Conservation (phyloP, 1,140 invertebrate species). For the Microplitis mediator region DNA sequence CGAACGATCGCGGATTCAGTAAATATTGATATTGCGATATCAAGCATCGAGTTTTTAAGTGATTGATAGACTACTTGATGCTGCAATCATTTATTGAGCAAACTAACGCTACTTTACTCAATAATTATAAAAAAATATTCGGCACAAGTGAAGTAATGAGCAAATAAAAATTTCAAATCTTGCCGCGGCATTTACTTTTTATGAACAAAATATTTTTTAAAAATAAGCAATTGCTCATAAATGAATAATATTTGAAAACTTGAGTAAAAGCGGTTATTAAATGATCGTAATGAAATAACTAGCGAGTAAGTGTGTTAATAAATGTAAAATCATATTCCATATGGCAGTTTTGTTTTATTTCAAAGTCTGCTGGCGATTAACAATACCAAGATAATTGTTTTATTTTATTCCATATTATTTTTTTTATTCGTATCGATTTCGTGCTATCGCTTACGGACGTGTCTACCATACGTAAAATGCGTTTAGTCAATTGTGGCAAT, state of each 20-base stretch:
- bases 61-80: conserved; percentile 3
- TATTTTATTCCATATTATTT: background rate
- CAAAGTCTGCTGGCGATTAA: background rate
- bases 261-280: too few species aligned
- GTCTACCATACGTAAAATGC: conserved; percentile 1
- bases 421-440: background rate
- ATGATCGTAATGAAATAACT: too few species aligned
- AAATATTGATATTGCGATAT: conserved; percentile 3
- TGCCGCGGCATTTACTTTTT: too few species aligned
- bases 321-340: background rate
- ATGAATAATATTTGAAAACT: too few species aligned
- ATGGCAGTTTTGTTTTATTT: background rate
- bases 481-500: background rate
- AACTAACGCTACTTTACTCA: background rate
- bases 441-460: background rate
- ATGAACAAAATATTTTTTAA: too few species aligned
- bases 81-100: background rate
- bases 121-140: too few species aligned
- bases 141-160: too few species aligned
- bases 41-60: background rate
- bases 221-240: too few species aligned
- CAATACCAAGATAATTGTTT: conserved; percentile 7
- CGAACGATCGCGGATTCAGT: background rate
- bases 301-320: too few species aligned
- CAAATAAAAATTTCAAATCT: too few species aligned